phyloP scores from a whole-genome alignment of 2,113 vertebrate genomes.

The Triplophysa dalaica region DNA sequence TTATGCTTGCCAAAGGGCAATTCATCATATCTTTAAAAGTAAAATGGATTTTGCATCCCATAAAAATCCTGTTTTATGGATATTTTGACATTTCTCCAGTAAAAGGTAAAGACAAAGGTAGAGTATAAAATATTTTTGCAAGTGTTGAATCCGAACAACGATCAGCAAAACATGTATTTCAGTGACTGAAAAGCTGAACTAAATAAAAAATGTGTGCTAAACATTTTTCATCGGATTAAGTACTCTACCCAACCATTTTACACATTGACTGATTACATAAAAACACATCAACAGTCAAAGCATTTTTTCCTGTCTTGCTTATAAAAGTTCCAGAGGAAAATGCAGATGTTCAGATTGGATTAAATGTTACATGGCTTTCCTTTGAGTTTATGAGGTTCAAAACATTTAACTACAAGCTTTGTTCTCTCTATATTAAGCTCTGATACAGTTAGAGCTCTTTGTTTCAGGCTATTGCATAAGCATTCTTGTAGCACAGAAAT shows the following conservation, averaged over 20 bases:
- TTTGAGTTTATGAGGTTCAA: slow-evolving; percentile 9
- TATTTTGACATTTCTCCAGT: too few relatives aligned
- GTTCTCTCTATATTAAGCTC: slow-evolving; percentile 5
- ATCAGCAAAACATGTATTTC: neutral
- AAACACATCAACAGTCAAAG: slow-evolving; percentile 13
- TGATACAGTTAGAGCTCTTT: slow-evolving; percentile 24
- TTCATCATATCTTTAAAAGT: too few relatives aligned
- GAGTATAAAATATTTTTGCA: neutral
- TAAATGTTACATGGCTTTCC: neutral
- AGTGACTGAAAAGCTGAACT: neutral
- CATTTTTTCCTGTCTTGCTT: neutral
- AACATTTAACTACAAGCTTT: slow-evolving; percentile 16
- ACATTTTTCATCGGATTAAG: neutral
- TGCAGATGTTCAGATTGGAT: slow-evolving; percentile 15
- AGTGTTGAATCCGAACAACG: neutral
- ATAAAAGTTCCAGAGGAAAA: neutral
- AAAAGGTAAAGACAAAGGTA: too few relatives aligned
- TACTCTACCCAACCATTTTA: neutral
- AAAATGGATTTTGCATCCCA: too few relatives aligned
- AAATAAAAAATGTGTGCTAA: neutral
- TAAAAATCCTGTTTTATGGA: too few relatives aligned
- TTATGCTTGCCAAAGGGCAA: too few relatives aligned
- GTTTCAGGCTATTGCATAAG: slow-evolving; percentile 48
- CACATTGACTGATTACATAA: neutral
- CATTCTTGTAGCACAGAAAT: slow-evolving; percentile 32